Base-by-base conservation (phyloP, 2,888 invertebrate genomes). In the Dasysyrphus albostriatus region DNA sequence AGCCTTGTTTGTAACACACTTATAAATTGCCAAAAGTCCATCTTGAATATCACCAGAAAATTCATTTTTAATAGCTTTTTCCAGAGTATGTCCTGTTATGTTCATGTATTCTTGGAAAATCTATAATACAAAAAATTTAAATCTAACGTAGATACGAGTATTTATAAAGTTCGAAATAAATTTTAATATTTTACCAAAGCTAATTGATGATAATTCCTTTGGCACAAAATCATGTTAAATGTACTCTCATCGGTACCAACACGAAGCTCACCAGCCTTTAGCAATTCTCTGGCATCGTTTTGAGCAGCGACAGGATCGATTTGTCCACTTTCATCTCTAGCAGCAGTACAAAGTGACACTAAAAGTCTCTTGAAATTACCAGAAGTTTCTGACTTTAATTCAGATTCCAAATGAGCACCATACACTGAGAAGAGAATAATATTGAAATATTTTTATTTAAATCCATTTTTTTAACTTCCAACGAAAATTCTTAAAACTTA, bases 361-460 rank as follows among this genome's bases (percentile, higher is more conserved):
- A 99, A 95, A 54, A 99, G 94, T 74, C 98, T 95, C 92, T 97
- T 96, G 93, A 99, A 98, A 91, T 96, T 96, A 14, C 98, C 98
- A 63, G 97, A 97, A 2, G 98, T 98, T 92, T 99, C 99, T 67
- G 96, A 95, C 88, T 94, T 94, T 34, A 98, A 93, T 91, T 98
- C 98, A 69, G 96, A 95, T 91, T 98, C 98, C 89, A 98, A 93
- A 47, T 96, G 94, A 72, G 94, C 95, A 70, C 96, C 95, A 90
- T 95, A 98, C 91, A 97, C 98, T 98, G 92, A 51, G n/a, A n/a
- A n/a, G n/a, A n/a, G n/a, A 59, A 12, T 32, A n/a, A n/a, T 7
- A 44, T 5, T 9, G 0, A 32, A 9, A 29, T 7, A 16, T 29
- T n/a, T n/a, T n/a, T 29, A 37, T 24, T 49, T 39, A 4, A 6